Base-by-base conservation (phyloP, 2,888 invertebrate genomes). In the Lasioglossum malachurum region DNA sequence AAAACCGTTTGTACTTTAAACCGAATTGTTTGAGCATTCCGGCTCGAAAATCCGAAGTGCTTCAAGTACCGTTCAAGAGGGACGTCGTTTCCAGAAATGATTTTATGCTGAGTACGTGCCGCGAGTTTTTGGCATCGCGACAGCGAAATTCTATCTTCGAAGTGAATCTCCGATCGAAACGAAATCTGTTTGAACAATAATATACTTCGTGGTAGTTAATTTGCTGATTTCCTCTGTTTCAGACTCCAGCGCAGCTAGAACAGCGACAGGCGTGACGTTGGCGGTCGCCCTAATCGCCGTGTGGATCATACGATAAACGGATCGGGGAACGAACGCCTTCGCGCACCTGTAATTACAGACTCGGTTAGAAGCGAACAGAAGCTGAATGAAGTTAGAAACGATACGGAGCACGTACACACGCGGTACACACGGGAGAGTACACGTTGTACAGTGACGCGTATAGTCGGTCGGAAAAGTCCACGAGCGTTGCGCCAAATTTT, bases 251-350 rank as follows among this genome's bases (percentile, higher is more conserved):
- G 80, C 89, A 16, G 53, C 89, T 85, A 81, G 91, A 57, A 85
- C 90, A 83, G 88, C 91, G 81, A 91, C 93, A 72, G 90, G 89
- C 82, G 83, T 89, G 27, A 78, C 93, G 73, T 79, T 94, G 57
- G 87, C 90, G 85, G 75, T 93, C 77, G 80, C 85, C 69, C 83
- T 93, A 60, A 89, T 93, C 80, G 91, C 89, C 46, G 88, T 92
- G 80, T 93, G 92, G 91, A 92, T 93, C 83, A 91, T 94, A 57
- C 94, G 94, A 94, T 94, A 94, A 94, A 78, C 84, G 53, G 78
- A 76, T 74, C 53, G 41, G 23, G 16, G 38, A 75, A 69, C 73
- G 67, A 69, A 83, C 81, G 79, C 73, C 72, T 72, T 80, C 73
- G 67, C 75, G 77, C 79, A 74, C 49, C 75, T 87, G 87, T 82